Conservation (phyloP, 1,140 invertebrate genomes). For the Dinothrombium tinctorium region DNA sequence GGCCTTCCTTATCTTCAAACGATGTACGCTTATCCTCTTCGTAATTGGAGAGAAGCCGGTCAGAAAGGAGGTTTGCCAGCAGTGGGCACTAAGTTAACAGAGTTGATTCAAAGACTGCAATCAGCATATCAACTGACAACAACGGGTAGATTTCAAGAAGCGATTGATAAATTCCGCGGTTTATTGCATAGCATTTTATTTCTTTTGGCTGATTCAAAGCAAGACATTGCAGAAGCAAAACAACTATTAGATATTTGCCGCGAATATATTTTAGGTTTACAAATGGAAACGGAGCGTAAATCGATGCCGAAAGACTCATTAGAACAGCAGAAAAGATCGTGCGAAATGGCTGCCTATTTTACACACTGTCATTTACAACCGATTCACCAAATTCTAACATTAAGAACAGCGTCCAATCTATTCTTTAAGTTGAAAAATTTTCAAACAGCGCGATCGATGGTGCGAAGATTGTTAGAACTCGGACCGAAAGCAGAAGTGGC, state of each 20-base stretch:
- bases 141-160: conserved; percentile 83
- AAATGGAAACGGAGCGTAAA: conserved; percentile 80
- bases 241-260: conserved; percentile 76
- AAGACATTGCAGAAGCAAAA: conserved; percentile 69
- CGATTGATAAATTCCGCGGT: conserved; percentile 58
- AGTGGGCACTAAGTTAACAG: conserved; percentile 33
- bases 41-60: conserved; percentile 69
- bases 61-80: conserved; percentile 49
- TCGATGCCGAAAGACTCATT: conserved; percentile 59
- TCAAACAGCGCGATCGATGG: conserved; percentile 70
- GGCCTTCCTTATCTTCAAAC: conserved; percentile 52
- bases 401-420: conserved; percentile 87
- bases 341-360: conserved; percentile 96
- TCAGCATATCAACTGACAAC: conserved; percentile 85
- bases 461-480: conserved; percentile 67
- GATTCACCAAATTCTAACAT: conserved; percentile 74
- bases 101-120: conserved; percentile 55
- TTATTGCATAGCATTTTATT: conserved; percentile 67
- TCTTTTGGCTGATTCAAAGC: conserved; percentile 71
- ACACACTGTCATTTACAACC: conserved; percentile 91
- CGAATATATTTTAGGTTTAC: conserved; percentile 77
- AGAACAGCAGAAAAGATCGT: conserved; percentile 71
- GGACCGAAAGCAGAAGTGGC: conserved; percentile 75
- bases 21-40: conserved; percentile 48
- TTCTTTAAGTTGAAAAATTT: conserved; percentile 95